Percentiles rank a stretch among this genome's conserved stretches.
Evolutionary conservation across 30 jellyfish, hydroid and myxozoan species (phyloP).

Genomic region (Sanderia malayensis): DNA sequence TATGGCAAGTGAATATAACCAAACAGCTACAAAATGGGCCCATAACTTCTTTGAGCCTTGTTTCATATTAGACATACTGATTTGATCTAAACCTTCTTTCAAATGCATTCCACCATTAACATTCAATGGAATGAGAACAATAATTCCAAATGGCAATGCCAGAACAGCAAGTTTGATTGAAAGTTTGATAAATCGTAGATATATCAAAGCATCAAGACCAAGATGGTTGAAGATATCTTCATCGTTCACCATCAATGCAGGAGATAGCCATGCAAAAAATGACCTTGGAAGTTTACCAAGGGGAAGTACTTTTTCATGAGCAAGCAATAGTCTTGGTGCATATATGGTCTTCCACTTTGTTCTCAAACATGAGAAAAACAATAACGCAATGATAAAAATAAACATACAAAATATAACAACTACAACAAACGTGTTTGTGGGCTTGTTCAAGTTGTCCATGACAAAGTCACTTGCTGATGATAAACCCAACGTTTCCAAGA

Average conservation of each 20-base stretch:
- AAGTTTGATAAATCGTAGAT: constrained; percentile 71
- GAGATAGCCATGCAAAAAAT: constrained; percentile 81
- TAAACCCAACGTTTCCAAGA: too few relatives aligned
- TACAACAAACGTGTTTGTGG: constrained; percentile 68
- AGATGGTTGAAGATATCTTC: constrained; percentile 81
- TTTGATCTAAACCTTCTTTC: constrained; percentile 66
- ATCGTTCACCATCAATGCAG: constrained; percentile 75
- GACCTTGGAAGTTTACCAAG: constrained; percentile 72
- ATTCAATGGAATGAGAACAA: constrained; percentile 83
- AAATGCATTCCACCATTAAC: constrained; percentile 71
- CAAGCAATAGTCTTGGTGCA: constrained; percentile 80
- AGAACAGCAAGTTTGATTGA: constrained; percentile 64
- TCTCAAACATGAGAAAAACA: constrained; percentile 75
- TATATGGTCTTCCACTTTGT: constrained; percentile 68
- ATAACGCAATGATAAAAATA: constrained; percentile 39
- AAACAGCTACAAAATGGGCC: constrained; percentile 93
- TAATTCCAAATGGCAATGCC: constrained; percentile 85
- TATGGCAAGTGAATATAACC: constrained; percentile 75
- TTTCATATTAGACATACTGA: constrained; percentile 85
- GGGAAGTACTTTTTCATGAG: constrained; percentile 59
- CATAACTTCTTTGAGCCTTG: constrained; percentile 65
- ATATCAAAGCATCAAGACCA: constrained; percentile 94
- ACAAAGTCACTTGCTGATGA: too few relatives aligned
- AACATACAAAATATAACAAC: constrained; percentile 50
- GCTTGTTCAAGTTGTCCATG: constrained; percentile 64